These are phyloP conservation scores for Glandiceps talaboti DNA, from an alignment of 53 echinoderm and acorn worm genomes.

Conservation along the genomic window DNA sequence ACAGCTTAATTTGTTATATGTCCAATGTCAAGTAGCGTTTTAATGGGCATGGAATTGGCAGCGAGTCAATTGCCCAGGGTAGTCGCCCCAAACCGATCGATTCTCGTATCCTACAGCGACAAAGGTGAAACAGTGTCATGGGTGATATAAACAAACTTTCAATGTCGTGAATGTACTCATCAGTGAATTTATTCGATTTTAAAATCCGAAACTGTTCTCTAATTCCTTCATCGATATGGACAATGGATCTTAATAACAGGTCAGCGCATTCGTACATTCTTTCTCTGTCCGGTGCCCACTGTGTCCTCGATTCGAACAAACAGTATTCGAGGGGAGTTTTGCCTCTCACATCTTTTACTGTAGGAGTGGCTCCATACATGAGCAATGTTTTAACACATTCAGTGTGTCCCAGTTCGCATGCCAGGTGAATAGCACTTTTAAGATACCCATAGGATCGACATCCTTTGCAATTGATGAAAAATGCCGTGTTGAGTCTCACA, in stretches of 20 bases:
- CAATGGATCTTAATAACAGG: neutral
- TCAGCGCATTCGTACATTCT: neutral
- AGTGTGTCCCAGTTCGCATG: slow-evolving; percentile 18
- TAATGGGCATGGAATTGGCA: neutral
- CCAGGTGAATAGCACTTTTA: slow-evolving; percentile 26
- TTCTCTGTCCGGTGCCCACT: neutral
- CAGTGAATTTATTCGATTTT: neutral
- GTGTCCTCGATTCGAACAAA: neutral
- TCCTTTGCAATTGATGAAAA: slow-evolving; percentile 3
- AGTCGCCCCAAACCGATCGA: neutral
- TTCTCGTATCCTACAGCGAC: neutral
- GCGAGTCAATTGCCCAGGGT: neutral
- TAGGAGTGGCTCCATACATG: slow-evolving; percentile 16
- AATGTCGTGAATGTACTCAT: neutral
- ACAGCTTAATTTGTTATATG: neutral
- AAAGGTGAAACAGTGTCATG: neutral
- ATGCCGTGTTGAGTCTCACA: neutral
- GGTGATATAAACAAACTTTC: neutral
- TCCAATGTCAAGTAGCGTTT: neutral
- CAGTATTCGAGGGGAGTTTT: slow-evolving; percentile 14
- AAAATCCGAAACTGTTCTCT: neutral
- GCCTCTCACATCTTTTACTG: slow-evolving; percentile 8
- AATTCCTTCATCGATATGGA: neutral
- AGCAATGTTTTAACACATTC: slow-evolving; percentile 16
- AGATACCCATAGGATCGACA: slow-evolving; percentile 14